phyloP scores from a whole-genome alignment of 1,140 invertebrate genomes.

The Drosophila cardini region DNA sequence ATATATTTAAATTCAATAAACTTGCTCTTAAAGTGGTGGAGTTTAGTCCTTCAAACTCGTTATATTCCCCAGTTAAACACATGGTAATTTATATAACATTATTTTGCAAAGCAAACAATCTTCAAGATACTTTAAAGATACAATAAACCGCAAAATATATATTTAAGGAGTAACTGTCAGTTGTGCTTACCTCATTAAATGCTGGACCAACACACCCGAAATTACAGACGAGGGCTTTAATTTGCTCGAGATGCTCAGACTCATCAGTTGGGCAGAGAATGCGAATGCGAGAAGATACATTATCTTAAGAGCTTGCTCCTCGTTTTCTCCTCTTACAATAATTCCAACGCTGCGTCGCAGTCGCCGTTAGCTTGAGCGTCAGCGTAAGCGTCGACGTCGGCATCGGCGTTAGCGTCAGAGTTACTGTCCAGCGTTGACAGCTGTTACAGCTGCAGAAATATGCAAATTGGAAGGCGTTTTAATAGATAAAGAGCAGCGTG shows the following conservation, averaged over 20 bases:
- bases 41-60: no score
- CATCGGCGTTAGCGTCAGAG: slow-evolving; percentile 28
- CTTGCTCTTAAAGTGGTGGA: no score
- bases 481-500: slow-evolving; percentile 80
- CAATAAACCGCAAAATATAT: no score
- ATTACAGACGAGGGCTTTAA: slow-evolving; percentile 57
- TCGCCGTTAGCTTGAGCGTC: background rate
- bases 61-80: no score
- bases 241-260: slow-evolving; percentile 56
- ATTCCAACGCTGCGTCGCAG: slow-evolving; percentile 55
- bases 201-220: background rate
- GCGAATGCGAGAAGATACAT: slow-evolving; percentile 43
- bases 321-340: slow-evolving; percentile 64
- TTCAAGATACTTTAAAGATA: no score
- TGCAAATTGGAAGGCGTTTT: slow-evolving; percentile 82
- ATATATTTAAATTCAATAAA: no score
- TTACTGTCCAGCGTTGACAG: slow-evolving; percentile 74
- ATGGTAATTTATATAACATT: no score
- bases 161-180: background rate
- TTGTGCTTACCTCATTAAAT: background rate
- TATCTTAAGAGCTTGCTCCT: slow-evolving; percentile 64
- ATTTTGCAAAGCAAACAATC: no score
- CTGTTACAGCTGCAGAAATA: slow-evolving; percentile 82
- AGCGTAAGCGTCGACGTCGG: background rate
- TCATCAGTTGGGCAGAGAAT: slow-evolving; percentile 41